Percentiles rank a stretch among this genome's conserved stretches.
Evolutionary conservation across 2,888 invertebrate species (phyloP).

Genomic region (Scaptomyza caliginosa): DNA sequence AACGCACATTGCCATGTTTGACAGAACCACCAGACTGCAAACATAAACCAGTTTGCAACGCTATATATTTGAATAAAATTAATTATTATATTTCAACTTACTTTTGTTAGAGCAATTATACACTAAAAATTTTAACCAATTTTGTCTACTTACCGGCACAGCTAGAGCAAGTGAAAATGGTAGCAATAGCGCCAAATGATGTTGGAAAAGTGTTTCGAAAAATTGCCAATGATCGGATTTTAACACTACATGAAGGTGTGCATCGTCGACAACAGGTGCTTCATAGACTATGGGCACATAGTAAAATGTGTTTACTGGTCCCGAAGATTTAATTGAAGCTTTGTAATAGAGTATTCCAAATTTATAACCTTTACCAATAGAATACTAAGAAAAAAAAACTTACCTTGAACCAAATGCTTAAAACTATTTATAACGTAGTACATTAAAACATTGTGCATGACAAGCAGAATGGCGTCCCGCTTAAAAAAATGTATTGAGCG

Average conservation of each 20-base stretch:
- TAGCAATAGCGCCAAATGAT: conserved; percentile 51
- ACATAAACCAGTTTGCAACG: conserved; percentile 54
- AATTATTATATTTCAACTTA: too few relatives aligned
- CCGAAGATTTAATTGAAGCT: conserved; percentile 45
- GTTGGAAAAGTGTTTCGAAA: conserved; percentile 53
- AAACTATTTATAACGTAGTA: conserved; percentile 59
- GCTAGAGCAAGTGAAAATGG: conserved; percentile 48
- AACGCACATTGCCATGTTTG: conserved; percentile 43
- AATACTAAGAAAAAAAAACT: conserved; percentile 1
- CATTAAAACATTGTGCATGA: conserved; percentile 46
- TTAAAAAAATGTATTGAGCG: conserved; percentile 38
- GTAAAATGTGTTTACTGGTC: conserved; percentile 54
- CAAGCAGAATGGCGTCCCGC: conserved; percentile 41
- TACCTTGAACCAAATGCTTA: conserved; percentile 55
- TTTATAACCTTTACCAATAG: neutral
- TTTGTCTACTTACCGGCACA: conserved; percentile 59
- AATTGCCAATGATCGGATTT: conserved; percentile 44
- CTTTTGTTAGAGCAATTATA: too few relatives aligned
- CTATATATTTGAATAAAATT: conserved; percentile 17
- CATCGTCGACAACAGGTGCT: conserved; percentile 4
- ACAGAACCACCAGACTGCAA: conserved; percentile 46
- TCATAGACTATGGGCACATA: conserved; percentile 55
- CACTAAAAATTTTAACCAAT: too few relatives aligned
- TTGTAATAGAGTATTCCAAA: neutral
- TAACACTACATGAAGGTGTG: conserved; percentile 42